These are phyloP conservation scores for Hypercompe scribonia DNA, from an alignment of 2,888 invertebrate genomes.

Conservation along the genomic window DNA sequence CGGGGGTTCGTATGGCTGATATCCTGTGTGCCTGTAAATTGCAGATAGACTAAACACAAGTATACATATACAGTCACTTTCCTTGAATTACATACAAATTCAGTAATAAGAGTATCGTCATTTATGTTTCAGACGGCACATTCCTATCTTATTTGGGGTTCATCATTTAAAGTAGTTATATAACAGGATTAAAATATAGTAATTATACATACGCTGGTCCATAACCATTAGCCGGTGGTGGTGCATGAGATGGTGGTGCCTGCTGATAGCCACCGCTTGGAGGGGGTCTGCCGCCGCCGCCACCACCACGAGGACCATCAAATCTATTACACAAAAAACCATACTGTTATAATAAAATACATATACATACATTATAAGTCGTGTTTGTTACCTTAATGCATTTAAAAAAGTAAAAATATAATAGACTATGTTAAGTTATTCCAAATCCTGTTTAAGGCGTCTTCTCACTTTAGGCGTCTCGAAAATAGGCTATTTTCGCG, in stretches of 20 bases:
- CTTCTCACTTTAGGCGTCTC: too few species aligned
- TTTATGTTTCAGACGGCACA: slow-evolving; percentile 85
- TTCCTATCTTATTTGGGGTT: slow-evolving; percentile 81
- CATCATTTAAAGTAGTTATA: slow-evolving; percentile 63
- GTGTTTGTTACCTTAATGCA: too few species aligned
- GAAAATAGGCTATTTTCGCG: too few species aligned
- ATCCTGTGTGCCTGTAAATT: slow-evolving; percentile 73
- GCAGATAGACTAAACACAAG: slow-evolving; percentile 1
- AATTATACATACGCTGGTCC: slow-evolving; percentile 69
- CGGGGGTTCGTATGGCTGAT: slow-evolving; percentile 78
- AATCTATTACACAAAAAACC: slow-evolving; percentile 59
- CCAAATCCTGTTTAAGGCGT: too few species aligned
- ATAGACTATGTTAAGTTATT: too few species aligned
- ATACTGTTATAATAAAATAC: not conserved
- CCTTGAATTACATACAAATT: slow-evolving; percentile 30
- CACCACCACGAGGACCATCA: slow-evolving; percentile 72
- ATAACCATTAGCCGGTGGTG: slow-evolving; percentile 75
- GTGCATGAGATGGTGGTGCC: slow-evolving; percentile 62
- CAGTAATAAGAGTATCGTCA: slow-evolving; percentile 76
- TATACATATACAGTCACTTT: not conserved
- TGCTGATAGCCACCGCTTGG: slow-evolving; percentile 69
- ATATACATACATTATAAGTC: too few species aligned
- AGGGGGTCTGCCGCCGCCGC: slow-evolving; percentile 63
- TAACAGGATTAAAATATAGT: not conserved
- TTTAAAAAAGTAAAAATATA: too few species aligned